Evolutionary conservation across 2,888 invertebrate genomes (phyloP).

Genomic region (Antheraea assamensis): DNA sequence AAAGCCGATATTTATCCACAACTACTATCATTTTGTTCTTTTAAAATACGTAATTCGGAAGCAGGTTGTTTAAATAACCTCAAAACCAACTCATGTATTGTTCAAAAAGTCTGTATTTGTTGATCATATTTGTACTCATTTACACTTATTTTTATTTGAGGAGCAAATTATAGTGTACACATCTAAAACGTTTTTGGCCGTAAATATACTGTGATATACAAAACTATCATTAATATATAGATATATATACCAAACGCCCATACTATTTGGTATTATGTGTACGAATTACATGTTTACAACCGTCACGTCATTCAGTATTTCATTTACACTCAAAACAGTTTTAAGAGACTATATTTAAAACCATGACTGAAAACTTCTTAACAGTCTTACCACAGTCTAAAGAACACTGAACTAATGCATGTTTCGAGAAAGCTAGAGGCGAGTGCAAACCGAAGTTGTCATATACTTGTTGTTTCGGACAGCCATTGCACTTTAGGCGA

Average conservation of each 20-base stretch:
- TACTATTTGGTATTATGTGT: slow-evolving; percentile 8
- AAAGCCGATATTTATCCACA: no score
- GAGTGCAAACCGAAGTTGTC: no score
- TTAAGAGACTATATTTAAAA: neutral
- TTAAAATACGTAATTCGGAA: neutral
- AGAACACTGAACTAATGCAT: no score
- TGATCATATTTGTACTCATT: neutral
- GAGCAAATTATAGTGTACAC: slow-evolving; percentile 56
- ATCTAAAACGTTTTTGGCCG: slow-evolving; percentile 73
- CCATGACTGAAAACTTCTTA: neutral
- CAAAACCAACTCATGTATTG: no score
- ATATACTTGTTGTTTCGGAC: no score
- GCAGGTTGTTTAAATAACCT: no score
- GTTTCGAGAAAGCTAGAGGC: no score
- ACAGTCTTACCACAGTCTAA: no score
- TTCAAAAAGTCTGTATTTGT: no score
- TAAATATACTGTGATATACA: slow-evolving; percentile 75
- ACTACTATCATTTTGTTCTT: no score
- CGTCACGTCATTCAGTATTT: slow-evolving; percentile 37
- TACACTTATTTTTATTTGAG: neutral
- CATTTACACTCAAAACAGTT: neutral
- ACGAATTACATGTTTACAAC: slow-evolving; percentile 39
- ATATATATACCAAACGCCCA: slow-evolving; percentile 38
- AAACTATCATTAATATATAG: slow-evolving; percentile 42
- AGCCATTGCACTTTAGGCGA: no score